These are phyloP conservation scores for Cyclophora albipunctata DNA, from an alignment of 2,888 invertebrate species.

Conservation along the genomic window DNA sequence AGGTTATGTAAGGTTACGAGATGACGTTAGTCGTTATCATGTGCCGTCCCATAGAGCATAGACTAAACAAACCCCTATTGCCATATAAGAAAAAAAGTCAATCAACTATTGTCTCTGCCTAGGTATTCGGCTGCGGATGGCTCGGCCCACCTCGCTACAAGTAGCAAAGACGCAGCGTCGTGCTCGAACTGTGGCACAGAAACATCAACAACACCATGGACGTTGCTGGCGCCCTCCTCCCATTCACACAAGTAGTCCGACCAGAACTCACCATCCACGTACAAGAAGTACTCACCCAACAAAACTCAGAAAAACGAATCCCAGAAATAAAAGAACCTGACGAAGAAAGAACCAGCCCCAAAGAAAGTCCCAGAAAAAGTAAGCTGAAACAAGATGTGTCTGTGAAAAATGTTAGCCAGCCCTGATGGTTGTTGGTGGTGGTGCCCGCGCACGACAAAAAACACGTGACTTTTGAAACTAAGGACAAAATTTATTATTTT, in stretches of 20 bases:
- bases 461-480: constrained; percentile 67
- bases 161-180: constrained; percentile 77
- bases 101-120: not conserved
- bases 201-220: constrained; percentile 74
- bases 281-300: constrained; percentile 59
- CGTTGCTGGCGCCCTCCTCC: constrained; percentile 65
- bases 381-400: constrained; percentile 27
- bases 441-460: constrained; percentile 57
- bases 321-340: constrained; percentile 59
- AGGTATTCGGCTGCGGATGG: constrained; percentile 83
- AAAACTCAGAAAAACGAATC: constrained; percentile 32
- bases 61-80: no score
- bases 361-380: constrained; percentile 13
- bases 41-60: no score
- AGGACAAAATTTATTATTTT: constrained; percentile 63
- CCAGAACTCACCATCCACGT: constrained; percentile 66
- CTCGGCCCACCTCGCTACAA: constrained; percentile 78
- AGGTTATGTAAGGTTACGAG: no score
- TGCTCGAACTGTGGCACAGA: constrained; percentile 73
- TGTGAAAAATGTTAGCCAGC: constrained; percentile 29
- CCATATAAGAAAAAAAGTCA: no score
- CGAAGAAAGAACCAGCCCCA: constrained; percentile 22
- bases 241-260: constrained; percentile 63
- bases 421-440: constrained; percentile 67
- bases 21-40: no score